Base-by-base conservation (phyloP, 2,888 invertebrate species). In the Boloria euphrosyne region DNA sequence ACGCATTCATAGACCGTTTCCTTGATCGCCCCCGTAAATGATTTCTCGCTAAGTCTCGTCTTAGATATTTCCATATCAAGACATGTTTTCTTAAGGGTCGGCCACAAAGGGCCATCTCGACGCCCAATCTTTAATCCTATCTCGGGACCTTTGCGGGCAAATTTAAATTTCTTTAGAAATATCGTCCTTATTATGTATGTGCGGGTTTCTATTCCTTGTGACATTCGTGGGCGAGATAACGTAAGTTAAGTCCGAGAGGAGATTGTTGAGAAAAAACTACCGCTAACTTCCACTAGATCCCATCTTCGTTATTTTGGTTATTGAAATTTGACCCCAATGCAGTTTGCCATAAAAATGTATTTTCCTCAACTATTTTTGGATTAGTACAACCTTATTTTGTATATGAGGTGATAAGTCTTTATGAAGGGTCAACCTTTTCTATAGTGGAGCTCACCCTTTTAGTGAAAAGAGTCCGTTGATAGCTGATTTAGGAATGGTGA, bases 121-220 rank as follows among this genome's bases (percentile, higher is more conserved):
- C 86, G 82, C 87, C 90, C 91, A 91, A 92, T 92, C 92, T 92
- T 91, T 92, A 92, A 92, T 92, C 92, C 92, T 92, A 92, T 92
- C 92, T 92, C 83, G 90, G 84, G 89, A 91, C 92, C 92, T 91
- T 92, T 92, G 92, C 91, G 89, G 89, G 91, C 88, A 81, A 92
- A 92, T 92, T 92, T 91, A 92, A 92, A 92, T 92, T 92, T 92
- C 92, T 92, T 92, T 92, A 91, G 92, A 92, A 92, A 92, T 92
- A 92, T 92, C 91, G 90, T 86, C 87, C 86, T 91, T 91, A 91
- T 91, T 92, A 92, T 92, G 81, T 90, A 90, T 90, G 92, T 90
- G 89, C 89, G 90, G 90, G 91, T 89, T 88, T 89, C 89, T 88
- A 91, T 91, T 91, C 89, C 86, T 89, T 78, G 86, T 82, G 89